Base-by-base conservation (phyloP, 2,888 invertebrate species). In the Pollenia labialis region DNA sequence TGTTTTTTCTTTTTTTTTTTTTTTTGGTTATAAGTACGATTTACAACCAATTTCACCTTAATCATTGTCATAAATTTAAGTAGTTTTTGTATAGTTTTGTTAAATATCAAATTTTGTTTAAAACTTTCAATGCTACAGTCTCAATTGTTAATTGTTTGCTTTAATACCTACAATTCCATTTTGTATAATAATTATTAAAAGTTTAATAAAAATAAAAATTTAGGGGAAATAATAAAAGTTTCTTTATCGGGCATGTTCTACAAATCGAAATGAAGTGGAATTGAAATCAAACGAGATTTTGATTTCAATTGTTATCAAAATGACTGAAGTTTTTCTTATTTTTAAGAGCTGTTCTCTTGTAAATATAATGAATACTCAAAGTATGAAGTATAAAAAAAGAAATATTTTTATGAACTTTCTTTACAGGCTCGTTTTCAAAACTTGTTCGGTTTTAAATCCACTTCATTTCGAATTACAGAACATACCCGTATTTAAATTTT, bases 1-100 rank as follows among this genome's bases (percentile, higher is more conserved):
- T 77, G 64, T 79, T 74, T 50, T 12, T 75, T 14, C 11, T 32
- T n/a, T 60, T 82, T 7, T 42, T 12, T 66, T 60, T 54, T 58
- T 42, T 12, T 66, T 60, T 54, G 52, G 18, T 54, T 79, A 46
- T 16, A 80, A 75, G 68, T 54, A 85, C 68, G 16, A 40, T 74
- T 87, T 87, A 87, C 87, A 87, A 87, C 87, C 87, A 84, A 87
- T 87, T 87, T 79, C 64, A 58, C 64, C 44, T 56, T 12, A 71
- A 48, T 82, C 76, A 69, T 77, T 87, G 64, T 83, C 72, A 77
- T 71, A 76, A 81, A 68, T 69, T 56, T 52, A 48, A 23, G 16
- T 74, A 56, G 72, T 52, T 58, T 81, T 68, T 32, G 16, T n/a
- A n/a, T n/a, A n/a, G n/a, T 40, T 18, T 46, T 9, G 68, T 68